A percentile compares a stretch with the other conserved stretches of the same genome.
These are phyloP conservation scores for Plemyria rubiginata DNA, from an alignment of 2,888 invertebrate species.

Conservation along the genomic window DNA sequence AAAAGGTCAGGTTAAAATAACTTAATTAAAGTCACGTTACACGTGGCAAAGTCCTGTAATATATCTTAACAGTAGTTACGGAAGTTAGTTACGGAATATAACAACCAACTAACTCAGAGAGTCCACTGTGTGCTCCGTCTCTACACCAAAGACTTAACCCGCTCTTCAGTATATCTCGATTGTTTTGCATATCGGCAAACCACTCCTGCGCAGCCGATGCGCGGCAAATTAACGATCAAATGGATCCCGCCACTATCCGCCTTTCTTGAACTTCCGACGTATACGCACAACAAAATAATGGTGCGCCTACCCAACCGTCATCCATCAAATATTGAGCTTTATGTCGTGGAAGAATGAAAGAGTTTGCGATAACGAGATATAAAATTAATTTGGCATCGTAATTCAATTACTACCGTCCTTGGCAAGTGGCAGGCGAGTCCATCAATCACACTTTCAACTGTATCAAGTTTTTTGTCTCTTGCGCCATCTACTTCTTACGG, in stretches of 20 bases:
- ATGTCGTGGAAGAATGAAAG: slow-evolving; percentile 51
- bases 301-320: slow-evolving; percentile 43
- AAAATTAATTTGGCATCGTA: slow-evolving; percentile 67
- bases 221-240: slow-evolving; percentile 78
- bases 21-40: too few relatives aligned
- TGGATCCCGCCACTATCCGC: slow-evolving; percentile 64
- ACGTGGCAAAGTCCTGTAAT: too few relatives aligned
- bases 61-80: too few relatives aligned
- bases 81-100: too few relatives aligned
- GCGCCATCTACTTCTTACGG: slow-evolving; percentile 61
- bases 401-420: slow-evolving; percentile 76
- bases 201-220: slow-evolving; percentile 64
- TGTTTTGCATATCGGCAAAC: slow-evolving; percentile 80
- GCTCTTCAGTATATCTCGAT: slow-evolving; percentile 70
- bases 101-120: slow-evolving; percentile 35
- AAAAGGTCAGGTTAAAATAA: too few relatives aligned
- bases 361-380: slow-evolving; percentile 52
- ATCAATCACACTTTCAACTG: slow-evolving; percentile 83
- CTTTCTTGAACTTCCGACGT: slow-evolving; percentile 62
- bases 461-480: slow-evolving; percentile 75
- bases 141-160: slow-evolving; percentile 51
- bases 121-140: slow-evolving; percentile 48
- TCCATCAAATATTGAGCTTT: slow-evolving; percentile 55
- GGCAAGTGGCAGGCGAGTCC: slow-evolving; percentile 65
- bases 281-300: slow-evolving; percentile 45